Base-by-base conservation (phyloP, 2,888 invertebrate species). In the Mimumesa dahlbomi region DNA sequence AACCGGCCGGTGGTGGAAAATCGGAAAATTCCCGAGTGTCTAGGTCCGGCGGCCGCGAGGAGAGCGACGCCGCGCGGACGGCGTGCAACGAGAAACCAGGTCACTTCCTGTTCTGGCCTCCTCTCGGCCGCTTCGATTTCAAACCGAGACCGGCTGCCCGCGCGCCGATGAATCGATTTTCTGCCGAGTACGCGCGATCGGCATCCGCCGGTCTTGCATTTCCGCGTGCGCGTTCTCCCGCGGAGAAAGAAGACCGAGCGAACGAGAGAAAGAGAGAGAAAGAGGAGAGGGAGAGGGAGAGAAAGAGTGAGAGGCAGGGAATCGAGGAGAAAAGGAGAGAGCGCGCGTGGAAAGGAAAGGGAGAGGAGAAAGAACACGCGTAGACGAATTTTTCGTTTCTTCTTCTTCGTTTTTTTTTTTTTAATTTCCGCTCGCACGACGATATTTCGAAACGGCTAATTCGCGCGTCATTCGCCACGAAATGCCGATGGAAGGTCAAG, bases 151-250 rank as follows among this genome's bases (percentile, higher is more conserved):
- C 13, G 18, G 43, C 36, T 46, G 62, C 48, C 21, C 72, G 54
- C 56, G 69, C 58, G 34, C 31, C 72, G 68, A 62, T 61, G 75
- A 64, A 72, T 82, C 75, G 66, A 70, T 74, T 81, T 82, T 82
- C 75, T 78, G 82, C 76, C 64, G 73, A 72, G 58, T 70, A 42
- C 48, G 74, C 72, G 48, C 19, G 65, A 50, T 36, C 62, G 59
- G 34, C 46, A 61, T 65, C 42, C 13, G 56, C 29, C 59, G 59
- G 52, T n/a, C 73, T 84, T 79, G 81, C 74, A 78, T 79, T 76
- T 79, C 77, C 76, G 80, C 71, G 66, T 81, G 57, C 31, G 45
- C 54, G 19, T 58, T 58, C 45, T 29, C 64, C 62, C 61, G 25
- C 11, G 25, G 50, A 22, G 19, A 7, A 7, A 18, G 21, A 48